Conservation (phyloP, 2,113 vertebrate species). For the Cottus gobio region DNA sequence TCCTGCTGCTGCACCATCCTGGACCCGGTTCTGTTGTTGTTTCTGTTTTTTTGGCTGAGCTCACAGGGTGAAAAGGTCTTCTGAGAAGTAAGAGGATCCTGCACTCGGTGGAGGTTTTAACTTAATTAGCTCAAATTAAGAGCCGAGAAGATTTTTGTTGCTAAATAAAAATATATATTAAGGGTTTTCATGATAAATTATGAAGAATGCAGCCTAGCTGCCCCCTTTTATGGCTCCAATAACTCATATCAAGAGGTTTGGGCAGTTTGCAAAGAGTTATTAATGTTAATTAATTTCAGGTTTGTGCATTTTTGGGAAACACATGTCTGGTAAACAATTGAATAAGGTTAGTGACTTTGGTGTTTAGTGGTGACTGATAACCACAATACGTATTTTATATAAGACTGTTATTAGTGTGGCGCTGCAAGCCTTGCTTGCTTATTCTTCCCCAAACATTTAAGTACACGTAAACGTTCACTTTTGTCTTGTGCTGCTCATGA, state of each 20-base stretch:
- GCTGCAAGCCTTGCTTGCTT: too few relatives aligned
- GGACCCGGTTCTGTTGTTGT: neutral
- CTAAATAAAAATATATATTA: neutral
- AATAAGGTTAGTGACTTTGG: neutral
- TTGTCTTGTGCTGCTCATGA: too few relatives aligned
- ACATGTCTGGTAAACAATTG: neutral
- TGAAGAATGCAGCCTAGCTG: neutral
- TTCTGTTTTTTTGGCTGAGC: neutral
- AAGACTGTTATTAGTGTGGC: too few relatives aligned
- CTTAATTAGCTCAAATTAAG: neutral
- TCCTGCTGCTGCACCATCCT: conserved; percentile 10
- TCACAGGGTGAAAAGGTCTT: neutral
- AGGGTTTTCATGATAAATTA: neutral
- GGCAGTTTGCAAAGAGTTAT: neutral
- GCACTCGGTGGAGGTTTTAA: neutral
- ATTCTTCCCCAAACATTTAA: too few relatives aligned
- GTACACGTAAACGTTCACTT: too few relatives aligned
- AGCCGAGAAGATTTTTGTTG: neutral
- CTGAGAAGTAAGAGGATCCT: neutral
- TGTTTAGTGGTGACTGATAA: too few relatives aligned
- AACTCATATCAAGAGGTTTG: neutral
- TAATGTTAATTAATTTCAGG: neutral
- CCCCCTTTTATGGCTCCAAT: neutral
- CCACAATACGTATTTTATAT: too few relatives aligned
- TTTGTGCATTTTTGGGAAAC: neutral